Base-by-base conservation (phyloP, 2,113 vertebrate genomes). In the Triplophysa tibetana region DNA sequence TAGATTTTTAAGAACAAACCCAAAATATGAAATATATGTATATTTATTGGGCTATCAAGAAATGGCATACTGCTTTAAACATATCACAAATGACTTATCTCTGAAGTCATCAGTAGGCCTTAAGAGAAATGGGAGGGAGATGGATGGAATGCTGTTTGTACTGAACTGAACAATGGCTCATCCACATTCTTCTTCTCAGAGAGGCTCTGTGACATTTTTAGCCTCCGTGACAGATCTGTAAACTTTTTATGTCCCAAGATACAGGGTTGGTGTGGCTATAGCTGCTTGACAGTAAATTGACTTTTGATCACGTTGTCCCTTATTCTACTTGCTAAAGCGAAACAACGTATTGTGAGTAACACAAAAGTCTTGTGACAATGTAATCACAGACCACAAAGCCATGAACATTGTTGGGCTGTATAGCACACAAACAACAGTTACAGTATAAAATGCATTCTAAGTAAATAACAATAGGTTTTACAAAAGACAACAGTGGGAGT, bases 371-470 rank as follows among this genome's bases (percentile, higher is more conserved):
- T 64, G 85, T 94, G 93, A 94, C 94, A 94, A 91, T 92, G 94
- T 94, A 94, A 94, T 95, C 94, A 94, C 93, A 92, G 94, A 91
- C 92, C 91, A 93, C 92, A 92, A 94, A 90, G 91, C 91, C 93
- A 90, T 92, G 94, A 94, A 94, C 94, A 95, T 94, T 94, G 94
- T 94, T 94, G 93, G 94, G 38, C 94, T 92, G 93, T 11, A 43
- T 92, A n/a, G 6, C 21, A 65, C 14, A 76, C 19, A 14, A 43
- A 33, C 45, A 54, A 19, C 19, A 58, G 54, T 6, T n/a, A n/a
- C 7, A 9, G 5, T 16, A 95, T 94, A 10, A 45, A 95, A 93
- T 92, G 91, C 93, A 93, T 92, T 92, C 91, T 94, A 94, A 92
- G 93, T 94, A 93, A 94, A 94, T 95, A 93, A 93, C 90, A 77